Evolutionary conservation across 2,888 invertebrate genomes (phyloP), one percentile per base, ranked within the genome.

Genomic region (Agapostemon virescens): DNA sequence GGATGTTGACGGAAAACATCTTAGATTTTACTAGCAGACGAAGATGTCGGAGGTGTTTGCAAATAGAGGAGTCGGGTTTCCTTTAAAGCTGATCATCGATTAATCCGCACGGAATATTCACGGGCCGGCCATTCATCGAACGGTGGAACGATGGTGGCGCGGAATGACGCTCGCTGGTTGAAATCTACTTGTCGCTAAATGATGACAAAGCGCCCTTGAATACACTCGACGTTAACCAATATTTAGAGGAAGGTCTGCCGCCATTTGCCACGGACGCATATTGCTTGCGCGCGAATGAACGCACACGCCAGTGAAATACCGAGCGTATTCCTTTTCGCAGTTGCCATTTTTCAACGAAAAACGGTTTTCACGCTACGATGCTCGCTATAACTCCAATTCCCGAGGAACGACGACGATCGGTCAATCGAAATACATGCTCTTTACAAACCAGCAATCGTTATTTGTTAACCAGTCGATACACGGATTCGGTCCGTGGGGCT

Each of bases 151-250:
- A 33, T 33, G 40, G 36, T 17, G 15, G 26, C 26, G 15, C 38
- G 68, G 68, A 64, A 72, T 69, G 80, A 79, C 80, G 71, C 38
- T 49, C 26, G 3, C 30, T 9, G 23, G 55, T 55, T 36, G 49
- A 36, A 79, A 77, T 4, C 45, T 55, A 49, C 52, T 26, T 38
- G 73, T 13, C 64, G 55, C 17, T 73, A 80, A 80, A 80, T 30
- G 80, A 80, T 80, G 80, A 80, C 69, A 80, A 80, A 80, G 45
- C 40, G 40, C 11, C 17, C 30, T 66, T 23, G 45, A 69, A 73
- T 61, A 58, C 63, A 64, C 80, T 45, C 17, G 64, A 66, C 81
- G 73, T 80, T 80, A 73, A 77, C 55, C 72, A 38, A 80, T 69
- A 80, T 80, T 69, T 69, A 73, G 69, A 55, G 63, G 55, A 66